These are phyloP conservation scores for Archips crataeganus DNA, from an alignment of 2,888 invertebrate species.

Conservation along the genomic window DNA sequence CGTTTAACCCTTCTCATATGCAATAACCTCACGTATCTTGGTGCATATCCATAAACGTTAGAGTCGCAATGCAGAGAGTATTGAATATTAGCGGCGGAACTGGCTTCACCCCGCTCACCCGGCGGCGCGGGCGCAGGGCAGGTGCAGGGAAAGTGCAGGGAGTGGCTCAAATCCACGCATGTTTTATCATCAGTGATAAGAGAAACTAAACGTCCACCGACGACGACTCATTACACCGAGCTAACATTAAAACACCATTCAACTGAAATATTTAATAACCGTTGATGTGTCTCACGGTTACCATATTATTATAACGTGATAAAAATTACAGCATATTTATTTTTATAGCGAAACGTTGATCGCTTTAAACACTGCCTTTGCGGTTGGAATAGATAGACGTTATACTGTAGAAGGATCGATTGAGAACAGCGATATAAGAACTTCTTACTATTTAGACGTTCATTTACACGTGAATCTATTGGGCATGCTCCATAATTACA, in stretches of 20 bases:
- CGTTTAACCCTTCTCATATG: conserved; percentile 65
- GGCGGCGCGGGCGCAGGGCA: conserved; percentile 49
- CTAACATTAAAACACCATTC: conserved; percentile 52
- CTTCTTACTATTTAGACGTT: conserved; percentile 28
- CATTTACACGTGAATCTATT: conserved; percentile 21
- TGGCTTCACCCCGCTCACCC: conserved; percentile 69
- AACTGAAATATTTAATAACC: conserved; percentile 44
- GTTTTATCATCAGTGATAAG: conserved; percentile 82
- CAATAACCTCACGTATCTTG: conserved; percentile 67
- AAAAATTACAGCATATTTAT: conserved; percentile 42
- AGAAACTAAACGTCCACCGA: conserved; percentile 70
- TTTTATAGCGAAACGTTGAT: conserved; percentile 38
- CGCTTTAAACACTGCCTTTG: conserved; percentile 42
- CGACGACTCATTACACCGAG: conserved; percentile 66
- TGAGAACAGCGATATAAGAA: conserved; percentile 28
- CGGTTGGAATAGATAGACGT: conserved; percentile 31
- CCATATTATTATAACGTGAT: conserved; percentile 47
- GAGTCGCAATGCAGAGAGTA: conserved; percentile 64
- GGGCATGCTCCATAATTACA: conserved; percentile 8
- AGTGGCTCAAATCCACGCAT: conserved; percentile 76
- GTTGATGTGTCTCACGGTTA: conserved; percentile 49
- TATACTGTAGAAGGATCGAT: conserved; percentile 33
- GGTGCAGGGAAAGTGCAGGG: conserved; percentile 78
- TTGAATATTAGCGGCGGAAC: conserved; percentile 68
- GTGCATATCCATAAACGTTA: conserved; percentile 66